Conservation (phyloP, 2,888 invertebrate genomes). For the Drosophila neutralis region DNA sequence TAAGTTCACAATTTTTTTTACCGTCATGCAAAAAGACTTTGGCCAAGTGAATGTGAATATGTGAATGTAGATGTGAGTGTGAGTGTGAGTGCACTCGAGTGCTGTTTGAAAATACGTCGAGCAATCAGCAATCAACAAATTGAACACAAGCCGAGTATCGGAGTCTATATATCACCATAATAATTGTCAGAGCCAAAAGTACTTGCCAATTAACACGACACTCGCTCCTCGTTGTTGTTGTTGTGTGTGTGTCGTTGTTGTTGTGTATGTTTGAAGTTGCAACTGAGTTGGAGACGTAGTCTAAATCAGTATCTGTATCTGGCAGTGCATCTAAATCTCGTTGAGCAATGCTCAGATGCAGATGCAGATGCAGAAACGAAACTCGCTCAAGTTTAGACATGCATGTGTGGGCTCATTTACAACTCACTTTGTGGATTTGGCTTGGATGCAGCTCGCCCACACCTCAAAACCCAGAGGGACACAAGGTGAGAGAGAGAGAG, state of each 20-base stretch:
- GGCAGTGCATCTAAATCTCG: conserved; percentile 18
- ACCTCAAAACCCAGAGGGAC: conserved; percentile 8
- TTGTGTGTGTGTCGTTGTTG: conserved; percentile 34
- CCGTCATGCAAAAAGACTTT: not conserved
- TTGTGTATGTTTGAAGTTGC: conserved; percentile 28
- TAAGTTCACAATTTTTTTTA: conserved; percentile 1
- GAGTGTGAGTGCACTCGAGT: conserved; percentile 33
- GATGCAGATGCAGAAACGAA: conserved; percentile 30
- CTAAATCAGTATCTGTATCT: conserved; percentile 22
- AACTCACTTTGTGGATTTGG: conserved; percentile 67
- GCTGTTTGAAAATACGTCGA: conserved; percentile 27
- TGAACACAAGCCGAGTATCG: conserved; percentile 26
- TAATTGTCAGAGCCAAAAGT: conserved; percentile 69
- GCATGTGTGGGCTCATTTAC: conserved; percentile 75
- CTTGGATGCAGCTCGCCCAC: conserved; percentile 52
- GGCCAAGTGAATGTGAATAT: not conserved
- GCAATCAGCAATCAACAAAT: conserved; percentile 60
- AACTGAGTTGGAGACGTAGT: conserved; percentile 16
- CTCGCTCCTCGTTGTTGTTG: conserved; percentile 48
- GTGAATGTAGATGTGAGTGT: conserved; percentile 4
- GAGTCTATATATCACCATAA: conserved; percentile 49
- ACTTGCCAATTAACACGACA: conserved; percentile 75
- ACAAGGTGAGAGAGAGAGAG: not conserved
- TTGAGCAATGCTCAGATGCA: conserved; percentile 47
- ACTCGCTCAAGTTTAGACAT: conserved; percentile 59